A percentile compares a stretch with the other conserved stretches of the same genome.
Evolutionary conservation across 2,888 invertebrate genomes (phyloP).

Genomic region (Chymomyza caudatula): DNA sequence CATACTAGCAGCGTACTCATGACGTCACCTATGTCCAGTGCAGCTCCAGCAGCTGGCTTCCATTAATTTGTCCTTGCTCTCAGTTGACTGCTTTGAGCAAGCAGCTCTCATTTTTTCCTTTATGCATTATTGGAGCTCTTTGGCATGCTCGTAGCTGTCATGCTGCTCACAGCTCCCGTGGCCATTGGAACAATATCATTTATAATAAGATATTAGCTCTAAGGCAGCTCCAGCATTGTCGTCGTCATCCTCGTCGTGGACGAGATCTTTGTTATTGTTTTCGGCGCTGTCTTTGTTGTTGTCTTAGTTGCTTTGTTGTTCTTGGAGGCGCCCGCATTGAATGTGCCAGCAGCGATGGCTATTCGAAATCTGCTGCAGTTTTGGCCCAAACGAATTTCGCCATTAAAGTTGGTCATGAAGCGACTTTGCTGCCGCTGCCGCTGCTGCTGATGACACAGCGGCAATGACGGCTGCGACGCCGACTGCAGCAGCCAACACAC

Average conservation of each 20-base stretch:
- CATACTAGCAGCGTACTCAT: background rate
- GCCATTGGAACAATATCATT: constrained; percentile 51
- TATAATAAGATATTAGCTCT: constrained; percentile 49
- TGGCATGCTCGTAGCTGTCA: constrained; percentile 14
- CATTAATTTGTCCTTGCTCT: background rate
- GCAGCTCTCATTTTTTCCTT: constrained; percentile 1
- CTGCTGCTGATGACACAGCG: constrained; percentile 7
- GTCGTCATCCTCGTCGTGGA: constrained; percentile 1
- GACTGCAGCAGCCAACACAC: constrained; percentile 14
- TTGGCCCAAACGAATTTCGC: background rate
- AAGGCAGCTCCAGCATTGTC: constrained; percentile 23
- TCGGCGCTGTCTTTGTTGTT: background rate
- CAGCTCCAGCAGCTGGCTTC: background rate
- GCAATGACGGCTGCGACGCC: constrained; percentile 15
- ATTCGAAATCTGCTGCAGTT: background rate
- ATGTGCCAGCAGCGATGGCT: constrained; percentile 2
- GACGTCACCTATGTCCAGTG: background rate
- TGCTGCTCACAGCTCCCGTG: background rate
- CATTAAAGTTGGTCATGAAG: constrained; percentile 20
- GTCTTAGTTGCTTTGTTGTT: background rate
- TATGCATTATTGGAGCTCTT: background rate
- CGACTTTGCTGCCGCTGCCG: constrained; percentile 17
- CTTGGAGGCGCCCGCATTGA: background rate
- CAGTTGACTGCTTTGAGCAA: background rate
- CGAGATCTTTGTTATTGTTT: background rate